Evolutionary conservation across 2,888 invertebrate species (phyloP), one percentile per base, ranked within the genome.

Genomic region (Drosophila nigritarsus): DNA sequence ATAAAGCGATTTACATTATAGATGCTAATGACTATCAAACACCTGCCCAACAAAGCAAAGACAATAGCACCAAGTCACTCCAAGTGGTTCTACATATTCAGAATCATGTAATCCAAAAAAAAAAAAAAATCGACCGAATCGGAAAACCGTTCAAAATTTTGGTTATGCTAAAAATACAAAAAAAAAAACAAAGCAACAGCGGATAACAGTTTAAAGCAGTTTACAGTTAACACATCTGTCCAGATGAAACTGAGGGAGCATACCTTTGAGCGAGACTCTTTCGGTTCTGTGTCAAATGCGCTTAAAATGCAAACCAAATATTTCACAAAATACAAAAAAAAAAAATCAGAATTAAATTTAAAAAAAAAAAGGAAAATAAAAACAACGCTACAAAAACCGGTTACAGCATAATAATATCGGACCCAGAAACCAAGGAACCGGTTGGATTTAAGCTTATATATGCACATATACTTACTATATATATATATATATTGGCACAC

Each of bases 341-440:
- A 62, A 54, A 48, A 56, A 64, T 50, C 53, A 72, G 75, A 75
- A 85, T 86, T 58, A 71, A 86, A 69, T 80, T 79, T 8, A 71
- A 63, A 80, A 73, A 50, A 53, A 48, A 36, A 48, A 60, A 29
- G 18, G 34, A 15, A 29, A 49, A 42, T 20, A 48, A 68, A 45
- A 65, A 54, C 42, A 58, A 54, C 56, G 48, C 38, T 64, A 59
- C 30, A 59, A 65, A 88, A 84, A 89, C 89, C 83, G 89, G 87
- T 89, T 78, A 66, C 58, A 65, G 68, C 80, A 83, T 87, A 86
- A 86, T 84, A 86, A 72, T 80, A 86, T 78, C 75, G 68, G 66
- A 29, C 63, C 34, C 48, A 72, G 72, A 75, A 86, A 68, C 73
- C 63, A 1, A 67, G 78, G 64, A 87, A 78, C 82, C 69, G 82